phyloP scores from a whole-genome alignment of 2,888 invertebrate genomes.

The Idaea biselata region DNA sequence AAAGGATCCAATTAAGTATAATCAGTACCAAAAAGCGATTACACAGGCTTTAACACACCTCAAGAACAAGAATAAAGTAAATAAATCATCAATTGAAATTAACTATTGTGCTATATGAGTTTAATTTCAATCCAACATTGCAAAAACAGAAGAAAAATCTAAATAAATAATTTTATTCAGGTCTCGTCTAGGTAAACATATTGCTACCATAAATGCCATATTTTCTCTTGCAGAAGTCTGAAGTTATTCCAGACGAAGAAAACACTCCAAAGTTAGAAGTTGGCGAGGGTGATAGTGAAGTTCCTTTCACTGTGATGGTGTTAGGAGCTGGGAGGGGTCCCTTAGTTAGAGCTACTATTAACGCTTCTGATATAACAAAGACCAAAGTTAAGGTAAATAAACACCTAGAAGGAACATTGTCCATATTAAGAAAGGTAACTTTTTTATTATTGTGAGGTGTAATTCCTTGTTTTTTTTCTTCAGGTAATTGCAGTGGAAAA shows the following conservation, averaged over 20 bases:
- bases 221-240: neutral
- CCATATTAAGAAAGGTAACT: too few relatives aligned
- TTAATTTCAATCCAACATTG: too few relatives aligned
- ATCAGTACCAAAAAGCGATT: constrained; percentile 92
- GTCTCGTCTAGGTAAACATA: neutral
- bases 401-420: neutral
- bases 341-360: constrained; percentile 92
- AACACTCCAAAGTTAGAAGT: constrained; percentile 18
- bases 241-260: neutral
- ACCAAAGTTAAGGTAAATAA: constrained; percentile 83
- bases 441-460: too few relatives aligned
- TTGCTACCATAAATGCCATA: too few relatives aligned
- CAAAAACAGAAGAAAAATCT: constrained; percentile 24
- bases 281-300: constrained; percentile 45
- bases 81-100: constrained; percentile 8
- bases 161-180: constrained; percentile 14
- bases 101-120: too few relatives aligned
- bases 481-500: constrained; percentile 97
- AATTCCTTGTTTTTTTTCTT: constrained; percentile 5
- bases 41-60: constrained; percentile 84
- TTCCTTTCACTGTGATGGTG: constrained; percentile 86
- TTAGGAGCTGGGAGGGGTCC: constrained; percentile 98
- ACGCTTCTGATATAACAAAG: constrained; percentile 88
- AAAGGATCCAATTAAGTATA: constrained; percentile 97
- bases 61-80: constrained; percentile 24